phyloP scores from a whole-genome alignment of 1,140 invertebrate genomes.

The Ceratina calcarata region DNA sequence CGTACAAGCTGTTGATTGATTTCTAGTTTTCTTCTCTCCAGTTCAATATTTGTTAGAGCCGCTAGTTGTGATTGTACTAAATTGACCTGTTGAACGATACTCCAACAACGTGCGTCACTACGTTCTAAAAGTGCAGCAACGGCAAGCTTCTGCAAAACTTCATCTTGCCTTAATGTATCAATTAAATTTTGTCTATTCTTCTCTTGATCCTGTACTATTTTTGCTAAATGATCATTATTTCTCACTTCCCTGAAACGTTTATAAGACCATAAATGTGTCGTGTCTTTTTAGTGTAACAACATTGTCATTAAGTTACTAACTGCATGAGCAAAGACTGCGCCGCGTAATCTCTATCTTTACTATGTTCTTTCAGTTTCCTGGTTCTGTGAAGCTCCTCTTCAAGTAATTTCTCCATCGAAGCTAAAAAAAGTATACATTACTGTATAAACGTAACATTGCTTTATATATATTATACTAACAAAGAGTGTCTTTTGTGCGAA shows the following conservation, averaged over 20 bases:
- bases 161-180: conserved; percentile 83
- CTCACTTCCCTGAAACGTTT: conserved; percentile 79
- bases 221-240: conserved; percentile 82
- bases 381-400: conserved; percentile 83
- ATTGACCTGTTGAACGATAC: conserved; percentile 88
- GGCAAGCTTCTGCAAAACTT: conserved; percentile 87
- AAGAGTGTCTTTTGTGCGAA: conserved; percentile 77
- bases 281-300: conserved; percentile 10
- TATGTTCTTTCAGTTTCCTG: conserved; percentile 82
- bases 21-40: conserved; percentile 86
- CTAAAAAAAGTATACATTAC: conserved; percentile 71
- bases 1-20: conserved; percentile 85
- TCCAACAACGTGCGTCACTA: conserved; percentile 87
- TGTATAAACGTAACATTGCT: no score
- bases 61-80: conserved; percentile 89
- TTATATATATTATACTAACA: conserved; percentile 63
- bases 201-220: conserved; percentile 83
- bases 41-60: conserved; percentile 87
- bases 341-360: conserved; percentile 82
- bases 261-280: not conserved
- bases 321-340: conserved; percentile 81
- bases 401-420: conserved; percentile 85
- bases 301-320: conserved; percentile 65
- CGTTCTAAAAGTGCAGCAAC: conserved; percentile 87
- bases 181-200: conserved; percentile 82